Conservation (phyloP, 2,113 vertebrate genomes). For the Indicator maculatus region DNA sequence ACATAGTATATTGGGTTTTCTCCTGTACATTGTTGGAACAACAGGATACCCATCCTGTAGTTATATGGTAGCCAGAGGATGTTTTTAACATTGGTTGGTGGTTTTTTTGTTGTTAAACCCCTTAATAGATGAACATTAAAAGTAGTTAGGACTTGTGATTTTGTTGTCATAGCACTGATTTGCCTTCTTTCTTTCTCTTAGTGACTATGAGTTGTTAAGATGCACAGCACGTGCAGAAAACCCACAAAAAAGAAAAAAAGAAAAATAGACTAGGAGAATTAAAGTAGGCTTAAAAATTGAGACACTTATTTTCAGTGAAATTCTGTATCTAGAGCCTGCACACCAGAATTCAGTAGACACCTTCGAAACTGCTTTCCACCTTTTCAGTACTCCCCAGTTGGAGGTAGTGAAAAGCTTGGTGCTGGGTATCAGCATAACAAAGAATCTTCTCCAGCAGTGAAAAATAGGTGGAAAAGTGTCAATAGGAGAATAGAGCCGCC, state of each 20-base stretch:
- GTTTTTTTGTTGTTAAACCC: neutral
- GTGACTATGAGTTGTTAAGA: neutral
- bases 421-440: neutral
- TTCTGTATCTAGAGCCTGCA: neutral
- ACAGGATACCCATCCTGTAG: neutral
- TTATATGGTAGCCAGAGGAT: neutral
- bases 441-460: neutral
- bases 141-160: neutral
- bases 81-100: neutral
- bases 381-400: neutral
- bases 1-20: neutral
- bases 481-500: neutral
- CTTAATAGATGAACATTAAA: neutral
- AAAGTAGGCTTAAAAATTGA: neutral
- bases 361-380: neutral
- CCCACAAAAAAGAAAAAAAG: neutral
- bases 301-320: neutral
- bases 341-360: neutral
- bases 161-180: neutral
- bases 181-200: neutral
- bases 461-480: neutral
- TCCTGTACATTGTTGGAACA: neutral
- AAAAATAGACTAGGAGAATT: neutral
- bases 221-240: neutral
- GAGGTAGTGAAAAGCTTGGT: neutral